Base-by-base conservation (phyloP, 64 coral and sea anemone species). In the Porites lutea region DNA sequence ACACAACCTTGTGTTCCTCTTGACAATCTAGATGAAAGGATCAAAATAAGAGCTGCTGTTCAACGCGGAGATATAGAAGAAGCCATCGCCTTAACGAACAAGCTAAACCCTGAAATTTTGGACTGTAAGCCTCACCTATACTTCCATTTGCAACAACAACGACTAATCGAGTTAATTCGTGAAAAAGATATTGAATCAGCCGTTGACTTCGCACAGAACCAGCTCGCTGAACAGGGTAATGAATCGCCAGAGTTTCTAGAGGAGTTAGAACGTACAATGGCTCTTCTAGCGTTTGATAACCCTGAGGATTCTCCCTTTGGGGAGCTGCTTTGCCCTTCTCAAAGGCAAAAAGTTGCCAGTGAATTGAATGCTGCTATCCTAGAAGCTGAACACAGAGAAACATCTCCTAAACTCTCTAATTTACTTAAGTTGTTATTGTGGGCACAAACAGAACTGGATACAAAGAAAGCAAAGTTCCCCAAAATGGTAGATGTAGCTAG, bases 341-440 rank as follows among this genome's bases (percentile, higher is more conserved):
- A 99, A 92, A 91, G 97, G 71, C 97, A 99, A 84, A 99, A 99
- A 57, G 97, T 99, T 89, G 97, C 97, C 4, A 96, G 97, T 91
- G 97, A 99, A 92, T 81, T 99, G n/a, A 99, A 99, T 72, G 94
- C 97, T 89, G 97, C 97, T 37, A 91, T 99, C 65, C 79, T 99
- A 51, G 97, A 96, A 63, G 94, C 91, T 52, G 94, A 99, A 50
- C 72, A 99, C 46, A 96, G 89, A 72, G 86, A 96, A 79, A 99
- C 97, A 18, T 89, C 87, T 22, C 97, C 94, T 62, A 96, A 96
- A 65, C 70, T 99, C 13, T 88, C 97, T 47, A 99, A 99, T 70
- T 88, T 99, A 3, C 72, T 99, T 11, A 99, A 99, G 63, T 89
- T 99, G 55, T 86, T 99, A 70, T 70, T 96, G 14, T 99, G 97